Evolutionary conservation across 1,140 invertebrate genomes (phyloP), one percentile per base, ranked within the genome.

Genomic region (Diachasmimorpha longicaudata): DNA sequence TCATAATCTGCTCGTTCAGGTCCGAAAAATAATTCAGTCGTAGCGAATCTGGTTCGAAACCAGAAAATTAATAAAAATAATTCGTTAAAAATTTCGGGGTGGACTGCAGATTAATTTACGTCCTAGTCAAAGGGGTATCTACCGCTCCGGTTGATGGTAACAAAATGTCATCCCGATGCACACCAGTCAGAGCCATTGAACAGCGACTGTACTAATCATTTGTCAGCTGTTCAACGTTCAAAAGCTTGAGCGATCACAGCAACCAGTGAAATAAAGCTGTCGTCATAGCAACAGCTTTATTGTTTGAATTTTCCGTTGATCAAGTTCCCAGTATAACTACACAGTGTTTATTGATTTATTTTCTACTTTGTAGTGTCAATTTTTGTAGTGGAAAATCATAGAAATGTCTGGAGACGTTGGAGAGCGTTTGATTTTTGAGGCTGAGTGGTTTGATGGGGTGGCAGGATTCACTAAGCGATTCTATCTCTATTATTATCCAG

Each of bases 371-470:
- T 31, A 31, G 31, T 31, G 31, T 31, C 31, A 6, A 31, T 31
- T 58, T 55, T 19, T 19, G 11, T 23, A 4, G 11, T 6, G 5
- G 48, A 8, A 52, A 52, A 19, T 25, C 0, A 31, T 1, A 77
- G 76, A 48, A 78, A 86, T 86, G 83, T 79, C 84, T 1, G 9
- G 58, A 9, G 82, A 81, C 68, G 76, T 77, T 36, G 66, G 42
- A 16, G 85, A 89, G 73, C 84, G 80, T 72, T 87, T 87, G 80
- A 77, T 84, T 14, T 96, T 96, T 89, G 89, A 93, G 77, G 93
- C 93, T 19, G 95, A 96, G 87, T 97, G 95, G 95, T 95, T 93
- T 82, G 95, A 96, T 81, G 91, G 92, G 79, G 91, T 94, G 80
- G 92, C 95, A 0, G 92, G 91, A 67, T 86, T 95, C 4, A 87